These are phyloP conservation scores for Euplexia lucipara DNA, from an alignment of 2,888 invertebrate species.

Conservation along the genomic window DNA sequence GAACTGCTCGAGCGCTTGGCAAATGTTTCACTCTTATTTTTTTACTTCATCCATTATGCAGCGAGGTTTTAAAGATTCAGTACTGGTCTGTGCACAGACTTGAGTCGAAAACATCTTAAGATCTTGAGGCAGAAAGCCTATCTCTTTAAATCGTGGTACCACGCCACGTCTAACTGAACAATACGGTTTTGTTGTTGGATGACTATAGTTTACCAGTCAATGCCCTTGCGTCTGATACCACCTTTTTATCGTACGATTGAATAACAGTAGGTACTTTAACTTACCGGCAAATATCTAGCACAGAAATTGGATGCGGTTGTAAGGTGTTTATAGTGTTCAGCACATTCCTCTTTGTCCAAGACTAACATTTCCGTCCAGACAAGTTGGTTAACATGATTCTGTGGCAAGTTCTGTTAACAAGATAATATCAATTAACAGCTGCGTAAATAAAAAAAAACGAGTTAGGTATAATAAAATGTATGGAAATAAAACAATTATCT, in stretches of 20 bases:
- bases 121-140: background rate
- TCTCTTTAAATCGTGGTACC: too few relatives aligned
- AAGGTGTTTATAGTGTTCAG: slow-evolving; percentile 58
- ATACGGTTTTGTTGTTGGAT: background rate
- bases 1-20: slow-evolving; percentile 21
- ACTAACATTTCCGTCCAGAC: slow-evolving; percentile 75
- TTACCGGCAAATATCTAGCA: slow-evolving; percentile 74
- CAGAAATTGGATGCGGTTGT: slow-evolving; percentile 79
- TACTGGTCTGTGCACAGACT: too few relatives aligned
- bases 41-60: slow-evolving; percentile 17
- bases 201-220: background rate
- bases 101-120: background rate
- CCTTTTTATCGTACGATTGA: background rate
- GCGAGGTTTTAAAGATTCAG: slow-evolving; percentile 6
- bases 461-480: too few relatives aligned
- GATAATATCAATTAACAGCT: background rate
- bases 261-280: slow-evolving; percentile 48
- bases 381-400: slow-evolving; percentile 69
- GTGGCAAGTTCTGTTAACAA: slow-evolving; percentile 69
- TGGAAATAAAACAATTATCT: too few relatives aligned
- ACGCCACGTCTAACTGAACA: too few relatives aligned
- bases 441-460: too few relatives aligned
- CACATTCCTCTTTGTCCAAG: slow-evolving; percentile 69
- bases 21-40: slow-evolving; percentile 23
- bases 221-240: background rate